These are phyloP conservation scores for Protomyctophum bolini DNA, from an alignment of 2,113 vertebrate species.

Conservation along the genomic window DNA sequence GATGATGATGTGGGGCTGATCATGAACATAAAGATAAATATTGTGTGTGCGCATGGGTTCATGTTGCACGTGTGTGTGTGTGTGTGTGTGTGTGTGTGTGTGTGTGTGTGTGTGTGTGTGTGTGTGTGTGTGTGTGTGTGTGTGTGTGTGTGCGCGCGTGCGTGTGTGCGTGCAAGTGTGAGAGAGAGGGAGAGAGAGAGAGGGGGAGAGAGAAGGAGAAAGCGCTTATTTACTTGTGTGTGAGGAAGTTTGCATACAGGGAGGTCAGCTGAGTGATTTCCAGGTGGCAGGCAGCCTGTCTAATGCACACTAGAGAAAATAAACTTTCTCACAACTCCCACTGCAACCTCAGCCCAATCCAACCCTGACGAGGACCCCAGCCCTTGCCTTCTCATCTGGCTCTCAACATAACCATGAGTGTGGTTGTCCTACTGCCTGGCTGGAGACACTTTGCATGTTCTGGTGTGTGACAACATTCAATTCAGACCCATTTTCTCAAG, in stretches of 20 bases:
- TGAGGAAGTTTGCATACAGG: background rate
- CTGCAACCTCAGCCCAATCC: background rate
- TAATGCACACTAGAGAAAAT: background rate
- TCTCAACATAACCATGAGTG: background rate
- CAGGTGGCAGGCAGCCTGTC: background rate
- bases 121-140: background rate
- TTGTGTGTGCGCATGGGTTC: background rate
- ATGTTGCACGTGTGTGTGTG: background rate
- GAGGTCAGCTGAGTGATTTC: background rate
- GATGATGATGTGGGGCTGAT: conserved; percentile 27
- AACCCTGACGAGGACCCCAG: background rate
- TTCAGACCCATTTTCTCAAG: too few species aligned
- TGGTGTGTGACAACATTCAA: background rate
- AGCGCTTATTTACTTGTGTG: conserved; percentile 4
- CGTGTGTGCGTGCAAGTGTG: background rate
- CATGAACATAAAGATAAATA: conserved; percentile 1
- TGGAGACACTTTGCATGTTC: background rate
- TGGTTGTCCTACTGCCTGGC: background rate
- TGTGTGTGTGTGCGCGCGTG: background rate
- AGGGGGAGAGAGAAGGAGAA: background rate
- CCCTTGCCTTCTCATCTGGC: background rate
- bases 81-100: background rate
- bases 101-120: conserved; percentile 1
- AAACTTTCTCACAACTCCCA: background rate
- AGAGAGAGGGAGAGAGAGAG: background rate